A percentile compares a stretch with the other conserved stretches of the same genome.
Conservation (phyloP, 2,113 vertebrate species). For the Amia ocellicauda region DNA sequence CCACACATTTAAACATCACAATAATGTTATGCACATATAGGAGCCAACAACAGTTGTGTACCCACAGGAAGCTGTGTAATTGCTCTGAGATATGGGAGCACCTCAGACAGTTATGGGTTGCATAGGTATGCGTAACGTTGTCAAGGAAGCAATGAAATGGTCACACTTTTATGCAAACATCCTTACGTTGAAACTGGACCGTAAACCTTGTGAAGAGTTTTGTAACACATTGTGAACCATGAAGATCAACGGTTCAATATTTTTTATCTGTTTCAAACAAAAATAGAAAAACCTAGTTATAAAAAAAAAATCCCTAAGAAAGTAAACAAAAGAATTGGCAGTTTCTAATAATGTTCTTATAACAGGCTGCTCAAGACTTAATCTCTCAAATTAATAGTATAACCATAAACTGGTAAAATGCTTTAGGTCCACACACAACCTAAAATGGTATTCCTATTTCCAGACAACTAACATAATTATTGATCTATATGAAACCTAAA, state of each 20-base stretch:
- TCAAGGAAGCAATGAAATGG: constrained; percentile 72
- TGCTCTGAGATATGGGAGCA: constrained; percentile 28
- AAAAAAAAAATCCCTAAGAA: not conserved
- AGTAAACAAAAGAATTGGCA: too few relatives aligned
- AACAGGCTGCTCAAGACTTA: not conserved
- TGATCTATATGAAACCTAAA: not conserved
- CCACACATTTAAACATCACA: constrained; percentile 31
- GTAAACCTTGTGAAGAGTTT: constrained; percentile 77
- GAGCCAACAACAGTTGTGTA: constrained; percentile 17
- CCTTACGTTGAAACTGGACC: constrained; percentile 84
- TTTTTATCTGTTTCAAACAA: constrained; percentile 91
- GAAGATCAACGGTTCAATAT: constrained; percentile 87
- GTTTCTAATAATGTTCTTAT: too few relatives aligned
- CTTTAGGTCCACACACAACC: too few relatives aligned
- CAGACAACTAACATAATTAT: too few relatives aligned
- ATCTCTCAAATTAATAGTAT: constrained; percentile 1
- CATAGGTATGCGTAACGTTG: constrained; percentile 55
- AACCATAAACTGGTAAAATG: too few relatives aligned
- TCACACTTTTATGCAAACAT: constrained; percentile 65
- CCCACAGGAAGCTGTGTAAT: constrained; percentile 31
- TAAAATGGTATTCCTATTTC: too few relatives aligned
- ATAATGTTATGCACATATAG: constrained; percentile 48
- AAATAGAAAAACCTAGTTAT: constrained; percentile 62
- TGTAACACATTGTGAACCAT: constrained; percentile 82
- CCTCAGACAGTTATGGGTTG: constrained; percentile 41